These are phyloP conservation scores for Chaenodraco wilsoni DNA, from an alignment of 2,797 vertebrate species.

Conservation along the genomic window DNA sequence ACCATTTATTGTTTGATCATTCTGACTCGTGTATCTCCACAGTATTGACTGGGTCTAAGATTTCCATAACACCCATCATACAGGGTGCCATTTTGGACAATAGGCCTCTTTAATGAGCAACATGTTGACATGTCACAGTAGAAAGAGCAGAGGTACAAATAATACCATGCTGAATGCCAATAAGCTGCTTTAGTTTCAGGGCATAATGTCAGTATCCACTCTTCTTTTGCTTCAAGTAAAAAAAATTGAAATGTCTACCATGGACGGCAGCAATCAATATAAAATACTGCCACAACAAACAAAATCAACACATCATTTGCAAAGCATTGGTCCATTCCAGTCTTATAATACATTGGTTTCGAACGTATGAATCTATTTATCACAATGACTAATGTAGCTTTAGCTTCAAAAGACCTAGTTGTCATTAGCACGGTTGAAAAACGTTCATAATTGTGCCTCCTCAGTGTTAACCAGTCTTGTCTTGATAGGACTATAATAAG, in stretches of 20 bases:
- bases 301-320: neutral
- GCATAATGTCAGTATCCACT: neutral
- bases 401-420: neutral
- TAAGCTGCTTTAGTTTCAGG: neutral
- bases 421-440: neutral
- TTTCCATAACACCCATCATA: neutral
- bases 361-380: neutral
- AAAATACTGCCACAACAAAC: neutral
- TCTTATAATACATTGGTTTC: neutral
- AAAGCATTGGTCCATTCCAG: neutral
- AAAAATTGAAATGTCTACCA: neutral
- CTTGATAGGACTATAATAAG: neutral
- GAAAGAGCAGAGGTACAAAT: slow-evolving; percentile 14
- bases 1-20: no score
- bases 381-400: neutral
- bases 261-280: neutral
- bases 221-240: neutral
- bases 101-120: neutral
- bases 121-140: slow-evolving; percentile 6
- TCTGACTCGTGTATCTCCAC: no score
- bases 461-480: neutral
- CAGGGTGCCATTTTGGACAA: slow-evolving; percentile 24
- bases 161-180: slow-evolving; percentile 4
- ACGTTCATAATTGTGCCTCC: neutral
- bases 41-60: no score